phyloP scores from a whole-genome alignment of 2,888 invertebrate species.

The Cosmopolites sordidus region DNA sequence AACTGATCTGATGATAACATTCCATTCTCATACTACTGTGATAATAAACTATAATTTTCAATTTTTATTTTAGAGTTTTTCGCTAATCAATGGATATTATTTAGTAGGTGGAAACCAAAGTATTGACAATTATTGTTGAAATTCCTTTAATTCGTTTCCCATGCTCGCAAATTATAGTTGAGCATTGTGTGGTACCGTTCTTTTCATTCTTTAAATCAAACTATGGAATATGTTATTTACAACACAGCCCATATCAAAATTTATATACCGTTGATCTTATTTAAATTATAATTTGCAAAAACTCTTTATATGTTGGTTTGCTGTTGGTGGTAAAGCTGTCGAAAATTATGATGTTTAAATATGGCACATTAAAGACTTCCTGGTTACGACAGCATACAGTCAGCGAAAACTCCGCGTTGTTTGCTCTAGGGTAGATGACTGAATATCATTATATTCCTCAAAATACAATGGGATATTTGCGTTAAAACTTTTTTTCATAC shows the following conservation, averaged over 20 bases:
- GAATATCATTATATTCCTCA: conserved; percentile 2
- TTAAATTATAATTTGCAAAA: conserved; percentile 19
- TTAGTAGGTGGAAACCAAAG: background rate
- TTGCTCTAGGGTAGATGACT: conserved; percentile 22
- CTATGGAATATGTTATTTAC: conserved; percentile 19
- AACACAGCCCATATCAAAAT: conserved; percentile 17
- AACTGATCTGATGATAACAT: too few relatives aligned
- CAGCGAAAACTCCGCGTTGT: conserved; percentile 16
- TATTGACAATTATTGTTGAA: conserved; percentile 15
- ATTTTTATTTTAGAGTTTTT: too few relatives aligned
- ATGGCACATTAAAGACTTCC: conserved; percentile 26
- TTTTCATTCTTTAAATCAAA: conserved; percentile 16
- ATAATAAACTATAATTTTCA: too few relatives aligned
- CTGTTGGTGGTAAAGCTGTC: conserved; percentile 24
- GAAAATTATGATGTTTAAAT: conserved; percentile 27
- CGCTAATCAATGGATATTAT: too few relatives aligned
- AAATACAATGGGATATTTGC: too few relatives aligned
- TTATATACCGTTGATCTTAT: conserved; percentile 21
- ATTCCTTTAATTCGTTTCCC: conserved; percentile 3
- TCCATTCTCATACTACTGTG: too few relatives aligned
- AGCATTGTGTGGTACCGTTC: conserved; percentile 13
- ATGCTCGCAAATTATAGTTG: conserved; percentile 11
- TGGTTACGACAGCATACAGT: conserved; percentile 25
- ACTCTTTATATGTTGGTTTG: conserved; percentile 19
- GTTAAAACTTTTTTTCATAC: too few relatives aligned